Base-by-base conservation (phyloP, 2,888 invertebrate species). In the Drosophila formosana region DNA sequence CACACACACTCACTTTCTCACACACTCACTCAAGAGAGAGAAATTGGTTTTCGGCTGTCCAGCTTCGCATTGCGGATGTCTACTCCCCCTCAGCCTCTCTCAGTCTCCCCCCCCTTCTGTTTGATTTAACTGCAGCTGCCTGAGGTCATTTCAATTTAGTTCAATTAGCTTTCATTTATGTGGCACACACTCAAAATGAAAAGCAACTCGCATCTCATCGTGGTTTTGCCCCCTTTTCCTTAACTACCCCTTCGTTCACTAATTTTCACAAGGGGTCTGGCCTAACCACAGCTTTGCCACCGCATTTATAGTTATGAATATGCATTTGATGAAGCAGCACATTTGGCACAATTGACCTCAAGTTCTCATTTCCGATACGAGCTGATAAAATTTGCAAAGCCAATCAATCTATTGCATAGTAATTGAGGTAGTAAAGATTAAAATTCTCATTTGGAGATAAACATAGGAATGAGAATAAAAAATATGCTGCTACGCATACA, bases 101-200 rank as follows among this genome's bases (percentile, higher is more conserved):
- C 28, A n/a, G 7, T 18, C 47, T 52, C 26, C n/a, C 26, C 32
- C 28, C 30, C 8, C n/a, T 25, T 23, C 18, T 41, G 64, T 43
- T 55, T 49, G 26, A 28, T 32, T 32, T 45, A 28, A 58, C 37
- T 78, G 81, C 78, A 76, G 50, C 53, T 37, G 53, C 6, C 18
- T 79, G 89, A 89, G 92, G 92, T 92, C 91, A 90, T 91, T 90
- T 91, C 89, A 92, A 92, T 92, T 92, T 84, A 90, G 82, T 82
- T 82, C 89, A 92, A 92, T 92, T 91, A 74, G 90, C 77, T 73
- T 80, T 88, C 80, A 88, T 90, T 89, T 78, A 61, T 46, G 50
- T 55, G 51, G 30, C 57, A 46, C n/a, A 51, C 55, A 46, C 55
- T 32, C 4, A 45, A 50, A 66, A 26, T 28, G 62, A 66, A 34